These are phyloP conservation scores for Drosophila kikkawai DNA, from an alignment of 1,140 invertebrate genomes.

Conservation along the genomic window DNA sequence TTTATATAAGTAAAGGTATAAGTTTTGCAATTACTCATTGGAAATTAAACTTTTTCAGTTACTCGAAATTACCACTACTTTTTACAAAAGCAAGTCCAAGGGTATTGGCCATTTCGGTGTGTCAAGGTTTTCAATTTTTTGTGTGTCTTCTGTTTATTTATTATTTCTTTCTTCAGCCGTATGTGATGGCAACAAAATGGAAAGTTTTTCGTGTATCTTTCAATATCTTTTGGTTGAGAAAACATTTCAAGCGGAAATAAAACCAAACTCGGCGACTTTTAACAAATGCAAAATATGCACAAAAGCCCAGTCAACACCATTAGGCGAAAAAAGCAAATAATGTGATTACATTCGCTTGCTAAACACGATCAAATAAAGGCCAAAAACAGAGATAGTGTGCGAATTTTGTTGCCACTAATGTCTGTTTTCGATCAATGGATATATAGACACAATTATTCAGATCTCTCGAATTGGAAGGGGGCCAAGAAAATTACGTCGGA, in stretches of 20 bases:
- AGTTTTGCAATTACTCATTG: not conserved
- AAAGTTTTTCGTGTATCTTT: constrained; percentile 41
- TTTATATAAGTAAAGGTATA: not conserved
- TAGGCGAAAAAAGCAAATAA: constrained; percentile 24
- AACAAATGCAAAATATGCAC: constrained; percentile 41
- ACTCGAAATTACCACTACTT: not conserved
- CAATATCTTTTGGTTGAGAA: constrained; percentile 13
- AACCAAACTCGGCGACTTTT: constrained; percentile 18
- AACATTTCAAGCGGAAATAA: constrained; percentile 46
- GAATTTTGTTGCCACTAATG: constrained; percentile 34
- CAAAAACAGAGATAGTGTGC: constrained; percentile 12
- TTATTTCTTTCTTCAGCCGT: constrained; percentile 28
- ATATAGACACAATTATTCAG: constrained; percentile 18
- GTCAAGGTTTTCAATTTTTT: constrained; percentile 17
- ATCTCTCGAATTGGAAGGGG: constrained; percentile 26
- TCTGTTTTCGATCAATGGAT: constrained; percentile 36
- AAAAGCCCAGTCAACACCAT: constrained; percentile 12
- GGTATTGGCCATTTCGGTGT: constrained; percentile 25
- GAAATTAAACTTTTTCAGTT: not conserved
- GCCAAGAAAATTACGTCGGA: constrained; percentile 50
- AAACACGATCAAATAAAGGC: constrained; percentile 10
- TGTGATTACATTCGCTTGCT: constrained; percentile 15
- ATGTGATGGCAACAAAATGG: constrained; percentile 46
- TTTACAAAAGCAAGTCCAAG: constrained; percentile 3
- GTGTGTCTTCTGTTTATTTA: constrained; percentile 8